Percentiles rank a stretch among this genome's conserved stretches.
Evolutionary conservation across 2,888 invertebrate genomes (phyloP).

Genomic region (Cerceris ruficornis): DNA sequence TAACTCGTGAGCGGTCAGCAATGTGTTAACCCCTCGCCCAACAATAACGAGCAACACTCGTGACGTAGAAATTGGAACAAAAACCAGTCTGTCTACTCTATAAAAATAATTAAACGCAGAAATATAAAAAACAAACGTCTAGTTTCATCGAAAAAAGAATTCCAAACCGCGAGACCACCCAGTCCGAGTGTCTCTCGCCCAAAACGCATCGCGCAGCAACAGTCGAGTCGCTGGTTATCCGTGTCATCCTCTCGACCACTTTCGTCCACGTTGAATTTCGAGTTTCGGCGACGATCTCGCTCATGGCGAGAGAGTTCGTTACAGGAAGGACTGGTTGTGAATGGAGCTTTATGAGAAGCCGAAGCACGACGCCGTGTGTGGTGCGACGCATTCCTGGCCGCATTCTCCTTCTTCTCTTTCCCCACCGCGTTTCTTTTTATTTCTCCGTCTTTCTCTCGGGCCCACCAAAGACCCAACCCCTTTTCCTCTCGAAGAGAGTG

Average conservation of each 20-base stretch:
- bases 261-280: not conserved
- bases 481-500: slow-evolving; percentile 42
- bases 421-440: slow-evolving; percentile 25
- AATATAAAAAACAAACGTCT: not conserved
- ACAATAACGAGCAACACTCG: no score
- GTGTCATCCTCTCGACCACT: not conserved
- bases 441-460: slow-evolving; percentile 53
- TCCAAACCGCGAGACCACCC: not conserved
- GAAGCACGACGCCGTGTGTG: slow-evolving; percentile 63
- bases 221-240: not conserved
- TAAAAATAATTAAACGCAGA: no score
- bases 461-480: slow-evolving; percentile 62
- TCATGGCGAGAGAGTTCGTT: slow-evolving; percentile 32
- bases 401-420: slow-evolving; percentile 59
- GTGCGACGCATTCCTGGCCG: slow-evolving; percentile 67
- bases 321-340: slow-evolving; percentile 49
- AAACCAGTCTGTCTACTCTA: no score
- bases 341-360: slow-evolving; percentile 59
- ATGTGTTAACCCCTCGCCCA: no score
- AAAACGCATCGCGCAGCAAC: not conserved
- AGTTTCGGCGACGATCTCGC: slow-evolving; percentile 38
- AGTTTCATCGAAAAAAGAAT: not conserved
- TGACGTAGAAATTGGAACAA: no score
- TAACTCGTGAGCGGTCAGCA: no score
- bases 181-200: not conserved